Conservation (phyloP, 2,797 vertebrate genomes). For the Oreochromis grahami region DNA sequence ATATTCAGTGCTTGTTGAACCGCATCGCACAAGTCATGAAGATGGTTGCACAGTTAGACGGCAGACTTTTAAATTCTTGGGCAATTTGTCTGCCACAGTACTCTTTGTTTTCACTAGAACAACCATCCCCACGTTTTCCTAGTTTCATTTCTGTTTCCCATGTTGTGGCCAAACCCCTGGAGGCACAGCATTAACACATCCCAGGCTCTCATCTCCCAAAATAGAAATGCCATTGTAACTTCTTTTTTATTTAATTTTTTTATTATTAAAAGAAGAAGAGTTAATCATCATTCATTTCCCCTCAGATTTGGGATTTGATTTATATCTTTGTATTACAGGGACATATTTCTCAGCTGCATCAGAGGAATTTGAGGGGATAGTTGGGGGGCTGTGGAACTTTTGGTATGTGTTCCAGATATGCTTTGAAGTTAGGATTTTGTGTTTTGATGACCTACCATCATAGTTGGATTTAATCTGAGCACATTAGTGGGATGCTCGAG, state of each 20-base stretch:
- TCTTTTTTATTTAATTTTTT: neutral
- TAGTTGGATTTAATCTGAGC: neutral
- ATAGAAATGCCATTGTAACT: neutral
- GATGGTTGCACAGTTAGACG: neutral
- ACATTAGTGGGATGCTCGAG: neutral
- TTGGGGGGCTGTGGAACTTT: neutral
- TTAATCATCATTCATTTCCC: neutral
- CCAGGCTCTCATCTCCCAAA: neutral
- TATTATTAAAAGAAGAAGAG: neutral
- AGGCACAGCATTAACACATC: neutral
- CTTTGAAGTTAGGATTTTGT: neutral
- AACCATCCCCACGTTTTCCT: neutral
- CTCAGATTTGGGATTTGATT: neutral
- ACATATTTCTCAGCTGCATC: neutral
- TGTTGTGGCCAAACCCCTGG: neutral
- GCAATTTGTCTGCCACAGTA: neutral
- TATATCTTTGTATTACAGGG: neutral
- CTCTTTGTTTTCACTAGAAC: neutral
- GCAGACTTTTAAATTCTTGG: neutral
- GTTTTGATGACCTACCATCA: neutral
- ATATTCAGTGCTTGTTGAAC: neutral
- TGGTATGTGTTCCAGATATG: neutral
- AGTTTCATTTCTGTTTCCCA: neutral
- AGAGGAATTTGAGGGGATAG: neutral
- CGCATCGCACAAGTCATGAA: neutral